Conservation (phyloP, 1,140 invertebrate species). For the Chelonus insularis region DNA sequence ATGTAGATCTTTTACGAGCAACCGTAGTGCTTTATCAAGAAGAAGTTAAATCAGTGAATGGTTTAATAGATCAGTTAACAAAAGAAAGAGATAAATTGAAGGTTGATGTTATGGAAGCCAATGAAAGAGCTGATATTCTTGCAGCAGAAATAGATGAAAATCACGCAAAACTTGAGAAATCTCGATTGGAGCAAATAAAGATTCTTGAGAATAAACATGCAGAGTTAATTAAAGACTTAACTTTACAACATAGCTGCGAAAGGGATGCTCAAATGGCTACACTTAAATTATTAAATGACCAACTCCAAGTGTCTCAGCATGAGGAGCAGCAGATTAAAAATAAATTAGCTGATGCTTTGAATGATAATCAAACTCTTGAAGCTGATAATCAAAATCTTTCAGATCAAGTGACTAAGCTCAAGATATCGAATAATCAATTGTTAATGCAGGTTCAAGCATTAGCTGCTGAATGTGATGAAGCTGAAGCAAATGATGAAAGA, state of each 20-base stretch:
- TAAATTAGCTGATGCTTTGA: constrained; percentile 60
- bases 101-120: constrained; percentile 77
- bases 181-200: constrained; percentile 68
- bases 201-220: constrained; percentile 75
- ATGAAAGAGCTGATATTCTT: constrained; percentile 74
- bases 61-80: constrained; percentile 66
- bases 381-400: constrained; percentile 68
- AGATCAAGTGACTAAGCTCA: constrained; percentile 60
- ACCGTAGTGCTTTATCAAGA: constrained; percentile 65
- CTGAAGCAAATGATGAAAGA: constrained; percentile 42
- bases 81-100: constrained; percentile 77
- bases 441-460: constrained; percentile 58
- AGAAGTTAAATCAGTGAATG: constrained; percentile 63
- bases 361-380: constrained; percentile 67
- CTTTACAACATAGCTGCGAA: constrained; percentile 68
- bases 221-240: constrained; percentile 72
- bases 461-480: constrained; percentile 60
- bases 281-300: constrained; percentile 63
- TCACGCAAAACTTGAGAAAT: constrained; percentile 77
- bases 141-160: constrained; percentile 90
- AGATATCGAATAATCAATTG: constrained; percentile 52
- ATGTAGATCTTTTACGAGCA: constrained; percentile 60
- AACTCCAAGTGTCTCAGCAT: constrained; percentile 58
- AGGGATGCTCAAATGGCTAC: constrained; percentile 68
- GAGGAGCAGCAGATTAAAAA: constrained; percentile 63